phyloP scores from a whole-genome alignment of 2,797 vertebrate species.

The Momotus momota region DNA sequence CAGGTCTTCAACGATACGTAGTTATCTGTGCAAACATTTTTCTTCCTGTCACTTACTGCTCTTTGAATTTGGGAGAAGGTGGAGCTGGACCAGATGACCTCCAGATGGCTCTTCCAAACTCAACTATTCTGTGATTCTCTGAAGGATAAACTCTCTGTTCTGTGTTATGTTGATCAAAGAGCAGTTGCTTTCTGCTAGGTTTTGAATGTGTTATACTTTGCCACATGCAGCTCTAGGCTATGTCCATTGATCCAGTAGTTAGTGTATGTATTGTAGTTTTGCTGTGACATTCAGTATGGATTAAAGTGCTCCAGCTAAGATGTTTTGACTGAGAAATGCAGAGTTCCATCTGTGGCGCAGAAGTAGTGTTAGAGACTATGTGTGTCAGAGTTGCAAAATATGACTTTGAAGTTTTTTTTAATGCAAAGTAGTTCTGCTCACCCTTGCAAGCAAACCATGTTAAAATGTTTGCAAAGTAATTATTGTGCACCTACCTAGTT shows the following conservation, averaged over 20 bases:
- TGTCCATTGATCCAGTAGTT: neutral
- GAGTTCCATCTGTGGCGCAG: neutral
- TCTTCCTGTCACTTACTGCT: neutral
- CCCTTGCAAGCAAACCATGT: neutral
- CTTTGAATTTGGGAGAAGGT: neutral
- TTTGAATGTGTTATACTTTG: neutral
- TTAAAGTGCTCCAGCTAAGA: neutral
- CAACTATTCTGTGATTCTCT: neutral
- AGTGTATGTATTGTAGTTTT: neutral
- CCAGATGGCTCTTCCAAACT: neutral
- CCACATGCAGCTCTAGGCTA: accelerated
- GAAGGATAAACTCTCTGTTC: neutral
- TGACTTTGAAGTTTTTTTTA: neutral
- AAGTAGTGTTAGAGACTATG: neutral
- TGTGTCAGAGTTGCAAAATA: neutral
- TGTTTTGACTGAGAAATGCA: neutral
- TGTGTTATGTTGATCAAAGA: neutral
- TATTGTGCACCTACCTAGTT: neutral
- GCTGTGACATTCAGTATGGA: neutral
- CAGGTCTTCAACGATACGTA: neutral
- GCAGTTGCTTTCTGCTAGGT: neutral
- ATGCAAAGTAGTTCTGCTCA: neutral
- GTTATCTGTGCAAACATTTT: neutral
- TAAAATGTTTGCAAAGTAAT: neutral
- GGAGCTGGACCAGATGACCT: neutral